Conservation (phyloP, 2,113 vertebrate genomes). For the Eptesicus fuscus region DNA sequence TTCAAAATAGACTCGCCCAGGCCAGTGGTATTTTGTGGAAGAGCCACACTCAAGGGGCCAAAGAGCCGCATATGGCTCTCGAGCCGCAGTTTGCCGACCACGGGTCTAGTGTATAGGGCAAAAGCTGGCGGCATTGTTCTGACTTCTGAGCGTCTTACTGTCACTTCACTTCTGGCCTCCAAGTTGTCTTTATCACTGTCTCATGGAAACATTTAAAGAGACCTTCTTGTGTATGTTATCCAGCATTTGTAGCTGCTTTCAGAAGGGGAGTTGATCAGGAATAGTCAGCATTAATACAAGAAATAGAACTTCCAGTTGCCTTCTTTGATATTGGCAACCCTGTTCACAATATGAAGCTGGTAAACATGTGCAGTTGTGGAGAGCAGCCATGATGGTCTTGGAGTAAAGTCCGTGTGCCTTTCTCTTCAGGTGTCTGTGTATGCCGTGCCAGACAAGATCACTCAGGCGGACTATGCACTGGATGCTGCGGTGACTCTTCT, state of each 20-base stretch:
- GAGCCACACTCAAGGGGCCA: too few relatives aligned
- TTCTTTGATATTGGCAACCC: background rate
- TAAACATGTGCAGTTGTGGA: background rate
- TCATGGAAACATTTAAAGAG: background rate
- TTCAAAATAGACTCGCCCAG: too few relatives aligned
- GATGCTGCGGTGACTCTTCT: constrained; percentile 90
- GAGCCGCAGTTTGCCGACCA: too few relatives aligned
- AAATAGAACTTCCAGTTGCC: background rate
- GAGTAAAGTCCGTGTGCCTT: background rate
- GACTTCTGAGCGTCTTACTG: background rate
- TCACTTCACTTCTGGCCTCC: background rate
- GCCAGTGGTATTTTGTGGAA: too few relatives aligned
- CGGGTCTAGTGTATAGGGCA: background rate
- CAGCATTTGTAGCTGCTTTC: background rate
- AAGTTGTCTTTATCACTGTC: background rate
- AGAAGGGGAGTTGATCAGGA: background rate
- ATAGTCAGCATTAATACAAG: background rate
- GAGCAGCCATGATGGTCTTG: background rate
- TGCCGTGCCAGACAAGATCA: constrained; percentile 88
- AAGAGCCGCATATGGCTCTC: too few relatives aligned
- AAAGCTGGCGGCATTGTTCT: background rate
- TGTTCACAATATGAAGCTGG: background rate
- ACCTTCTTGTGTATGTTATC: background rate
- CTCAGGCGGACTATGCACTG: constrained; percentile 88
- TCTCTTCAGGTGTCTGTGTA: constrained; percentile 88